Evolutionary conservation across 2,888 invertebrate species (phyloP).

Genomic region (Dryadula phaetusa): DNA sequence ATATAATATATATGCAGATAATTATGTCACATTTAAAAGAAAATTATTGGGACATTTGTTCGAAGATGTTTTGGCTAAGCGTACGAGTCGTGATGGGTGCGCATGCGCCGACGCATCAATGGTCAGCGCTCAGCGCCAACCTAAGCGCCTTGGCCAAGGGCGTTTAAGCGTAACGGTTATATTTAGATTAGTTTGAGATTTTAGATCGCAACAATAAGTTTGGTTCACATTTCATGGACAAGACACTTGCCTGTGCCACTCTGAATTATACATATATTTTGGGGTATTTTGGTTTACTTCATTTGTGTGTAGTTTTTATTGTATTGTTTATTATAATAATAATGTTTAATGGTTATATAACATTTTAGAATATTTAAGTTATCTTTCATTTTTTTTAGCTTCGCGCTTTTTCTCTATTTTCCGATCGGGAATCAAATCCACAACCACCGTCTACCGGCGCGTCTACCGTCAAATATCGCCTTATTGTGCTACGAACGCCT

Average conservation of each 20-base stretch:
- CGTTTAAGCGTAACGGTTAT: conserved; percentile 51
- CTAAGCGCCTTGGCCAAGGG: conserved; percentile 53
- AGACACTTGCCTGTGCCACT: conserved; percentile 35
- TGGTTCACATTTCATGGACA: conserved; percentile 44
- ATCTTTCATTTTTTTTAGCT: no score
- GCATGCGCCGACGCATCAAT: conserved; percentile 46
- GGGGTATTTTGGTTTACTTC: neutral
- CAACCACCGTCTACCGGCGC: no score
- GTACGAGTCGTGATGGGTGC: conserved; percentile 37
- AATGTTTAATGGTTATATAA: no score
- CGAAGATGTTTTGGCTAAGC: conserved; percentile 39
- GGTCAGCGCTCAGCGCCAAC: conserved; percentile 46
- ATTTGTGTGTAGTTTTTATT: no score
- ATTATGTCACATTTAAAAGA: neutral
- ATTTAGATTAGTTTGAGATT: conserved; percentile 43
- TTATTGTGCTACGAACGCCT: no score
- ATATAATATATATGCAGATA: no score
- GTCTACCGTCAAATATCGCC: no score
- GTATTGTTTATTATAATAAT: no score
- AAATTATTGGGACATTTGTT: conserved; percentile 32
- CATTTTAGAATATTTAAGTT: no score
- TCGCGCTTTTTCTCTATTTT: no score
- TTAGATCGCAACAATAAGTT: conserved; percentile 45
- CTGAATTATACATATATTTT: neutral
- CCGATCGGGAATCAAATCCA: no score